Conservation (phyloP, 2,888 invertebrate species). For the Cataglyphis altisquamis region DNA sequence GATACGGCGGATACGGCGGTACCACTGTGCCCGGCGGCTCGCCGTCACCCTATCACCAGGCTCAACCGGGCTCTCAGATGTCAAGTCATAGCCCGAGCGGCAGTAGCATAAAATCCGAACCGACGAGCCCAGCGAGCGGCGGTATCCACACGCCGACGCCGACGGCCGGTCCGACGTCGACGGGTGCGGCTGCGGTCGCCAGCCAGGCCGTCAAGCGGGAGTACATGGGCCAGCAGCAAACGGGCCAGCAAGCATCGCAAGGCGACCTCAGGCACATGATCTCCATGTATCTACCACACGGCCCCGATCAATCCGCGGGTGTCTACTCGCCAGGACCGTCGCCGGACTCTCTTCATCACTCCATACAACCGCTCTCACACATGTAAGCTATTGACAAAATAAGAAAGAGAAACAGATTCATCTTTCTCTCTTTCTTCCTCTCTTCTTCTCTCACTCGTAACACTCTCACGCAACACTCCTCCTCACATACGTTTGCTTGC, state of each 20-base stretch:
- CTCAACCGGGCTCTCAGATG: constrained; percentile 89
- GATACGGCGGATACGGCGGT: constrained; percentile 88
- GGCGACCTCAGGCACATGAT: constrained; percentile 91
- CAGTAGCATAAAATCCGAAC: constrained; percentile 95
- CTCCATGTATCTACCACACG: constrained; percentile 91
- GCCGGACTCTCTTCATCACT: constrained; percentile 87
- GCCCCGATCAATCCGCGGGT: constrained; percentile 88
- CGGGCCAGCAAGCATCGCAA: constrained; percentile 87
- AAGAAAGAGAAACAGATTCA: constrained; percentile 11
- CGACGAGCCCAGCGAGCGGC: constrained; percentile 93
- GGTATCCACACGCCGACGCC: constrained; percentile 87
- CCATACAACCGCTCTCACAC: constrained; percentile 88
- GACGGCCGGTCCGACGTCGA: constrained; percentile 84
- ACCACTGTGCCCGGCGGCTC: constrained; percentile 89
- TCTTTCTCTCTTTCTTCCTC: not conserved
- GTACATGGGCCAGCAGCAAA: constrained; percentile 86
- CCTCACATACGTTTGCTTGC: constrained; percentile 21
- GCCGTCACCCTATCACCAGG: constrained; percentile 91
- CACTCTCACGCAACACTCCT: not conserved
- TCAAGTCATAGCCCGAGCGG: constrained; percentile 94
- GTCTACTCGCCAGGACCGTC: constrained; percentile 89
- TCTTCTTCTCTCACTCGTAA: not conserved
- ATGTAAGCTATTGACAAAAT: constrained; percentile 87
- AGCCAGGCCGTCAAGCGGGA: constrained; percentile 79
- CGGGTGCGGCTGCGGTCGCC: constrained; percentile 70